Base-by-base conservation (phyloP, 2,113 vertebrate species). In the Lycaon pictus region DNA sequence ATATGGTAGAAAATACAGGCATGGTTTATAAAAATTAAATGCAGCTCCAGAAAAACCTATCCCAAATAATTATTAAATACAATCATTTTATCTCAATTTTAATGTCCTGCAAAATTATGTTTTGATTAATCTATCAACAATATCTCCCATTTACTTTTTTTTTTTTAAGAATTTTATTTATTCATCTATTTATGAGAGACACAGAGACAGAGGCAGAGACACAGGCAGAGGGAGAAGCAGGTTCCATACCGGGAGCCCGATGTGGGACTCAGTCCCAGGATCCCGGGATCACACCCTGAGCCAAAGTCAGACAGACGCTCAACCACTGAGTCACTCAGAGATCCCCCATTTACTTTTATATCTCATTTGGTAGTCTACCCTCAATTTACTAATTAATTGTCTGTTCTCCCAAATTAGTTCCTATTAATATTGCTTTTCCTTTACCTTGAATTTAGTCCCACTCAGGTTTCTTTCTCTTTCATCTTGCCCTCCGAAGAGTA, bases 331-430 rank as follows among this genome's bases (percentile, higher is more conserved):
- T 6, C 43, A 43, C 43, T 43, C 43, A 43, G 6, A 43, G 43
- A 23, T 63, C 2, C 62, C 83, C 90, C 29, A 71, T 79, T 92
- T 65, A 88, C 11, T 81, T 95, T 69, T 88, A 35, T 67, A 20
- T 77, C 13, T 82, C 5, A 71, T 92, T 94, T 88, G 32, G 55
- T 92, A 92, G 12, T 74, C 23, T 88, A 4, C 20, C n/a, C 90
- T 94, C 51, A 85, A 88, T 63, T 90, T 92, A 71, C 17, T 90
- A 35, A 93, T 94, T 88, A 35, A 93, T 94, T 88, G 9, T 11
- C 69, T 81, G 0, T 79, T 56, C 19, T 93, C 7, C 43, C 27
- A 88, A 90, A 85, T 37, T 93, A 90, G 25, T 93, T 17, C n/a
- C 32, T 22, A n/a, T 77, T 94, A 5, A n/a, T 81, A 90, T 89